These are phyloP conservation scores for Lasius fuliginosus DNA, from an alignment of 2,888 invertebrate genomes.

Conservation along the genomic window DNA sequence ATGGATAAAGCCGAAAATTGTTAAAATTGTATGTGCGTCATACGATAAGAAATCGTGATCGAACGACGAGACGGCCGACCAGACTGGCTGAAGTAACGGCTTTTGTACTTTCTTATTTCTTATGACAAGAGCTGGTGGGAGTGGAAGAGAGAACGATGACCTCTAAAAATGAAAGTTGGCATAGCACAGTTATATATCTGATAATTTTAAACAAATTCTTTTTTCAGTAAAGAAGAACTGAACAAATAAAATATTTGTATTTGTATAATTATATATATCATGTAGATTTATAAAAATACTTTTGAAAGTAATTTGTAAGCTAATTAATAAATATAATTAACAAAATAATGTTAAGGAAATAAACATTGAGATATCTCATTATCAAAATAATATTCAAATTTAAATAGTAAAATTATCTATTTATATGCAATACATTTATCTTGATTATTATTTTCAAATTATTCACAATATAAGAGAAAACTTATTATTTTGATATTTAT, in stretches of 20 bases:
- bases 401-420: background rate
- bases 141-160: conserved; percentile 74
- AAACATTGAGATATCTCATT: background rate
- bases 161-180: conserved; percentile 62
- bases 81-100: conserved; percentile 72
- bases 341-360: no score
- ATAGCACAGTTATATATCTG: background rate
- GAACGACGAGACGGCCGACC: conserved; percentile 39
- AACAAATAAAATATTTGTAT: background rate
- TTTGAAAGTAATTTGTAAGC: background rate
- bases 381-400: background rate
- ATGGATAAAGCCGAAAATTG: background rate
- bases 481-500: background rate
- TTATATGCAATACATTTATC: background rate
- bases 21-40: conserved; percentile 37
- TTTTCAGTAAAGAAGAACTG: no score
- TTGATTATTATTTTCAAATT: background rate
- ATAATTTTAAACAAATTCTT: conserved; percentile 10
- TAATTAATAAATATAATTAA: no score
- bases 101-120: conserved; percentile 80
- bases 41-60: conserved; percentile 68
- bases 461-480: background rate
- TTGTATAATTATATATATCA: background rate
- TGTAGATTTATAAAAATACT: background rate
- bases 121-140: conserved; percentile 64